A percentile compares a stretch with the other conserved stretches of the same genome.
Evolutionary conservation across 2,888 invertebrate species (phyloP).

Genomic region (Epirrita christyi): DNA sequence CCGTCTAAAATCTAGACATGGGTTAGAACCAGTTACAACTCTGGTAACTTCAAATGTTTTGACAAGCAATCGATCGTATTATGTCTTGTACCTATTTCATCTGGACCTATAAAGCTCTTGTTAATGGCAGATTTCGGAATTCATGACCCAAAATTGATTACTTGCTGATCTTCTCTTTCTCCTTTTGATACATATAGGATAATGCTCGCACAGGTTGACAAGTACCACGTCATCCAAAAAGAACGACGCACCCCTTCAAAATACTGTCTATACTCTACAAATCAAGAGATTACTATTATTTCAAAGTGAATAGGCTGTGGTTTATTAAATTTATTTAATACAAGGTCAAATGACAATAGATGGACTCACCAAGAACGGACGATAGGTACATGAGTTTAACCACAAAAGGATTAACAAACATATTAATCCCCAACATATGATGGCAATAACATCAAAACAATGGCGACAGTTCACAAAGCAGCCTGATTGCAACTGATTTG

Average conservation of each 20-base stretch:
- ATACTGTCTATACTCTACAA: too few species aligned
- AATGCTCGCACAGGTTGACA: too few species aligned
- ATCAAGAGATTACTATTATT: too few species aligned
- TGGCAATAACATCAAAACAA: slow-evolving; percentile 57
- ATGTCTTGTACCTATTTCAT: background rate
- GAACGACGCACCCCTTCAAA: too few species aligned
- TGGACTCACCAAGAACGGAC: background rate
- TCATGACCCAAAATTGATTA: background rate
- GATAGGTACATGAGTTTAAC: background rate
- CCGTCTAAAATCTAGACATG: slow-evolving; percentile 38
- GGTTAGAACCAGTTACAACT: slow-evolving; percentile 23
- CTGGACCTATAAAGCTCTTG: background rate
- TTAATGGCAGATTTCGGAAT: background rate
- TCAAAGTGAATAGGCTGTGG: too few species aligned
- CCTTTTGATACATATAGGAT: too few species aligned
- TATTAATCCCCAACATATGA: slow-evolving; percentile 11
- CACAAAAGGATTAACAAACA: slow-evolving; percentile 9
- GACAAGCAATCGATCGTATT: slow-evolving; percentile 21
- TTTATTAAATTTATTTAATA: background rate
- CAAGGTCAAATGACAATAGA: background rate
- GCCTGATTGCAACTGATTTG: slow-evolving; percentile 77
- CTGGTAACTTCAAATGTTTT: slow-evolving; percentile 25
- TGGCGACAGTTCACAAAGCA: slow-evolving; percentile 62
- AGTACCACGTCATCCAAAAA: too few species aligned
- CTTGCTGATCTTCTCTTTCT: too few species aligned